phyloP scores from a whole-genome alignment of 1,140 invertebrate species.

The Centruroides vittatus region DNA sequence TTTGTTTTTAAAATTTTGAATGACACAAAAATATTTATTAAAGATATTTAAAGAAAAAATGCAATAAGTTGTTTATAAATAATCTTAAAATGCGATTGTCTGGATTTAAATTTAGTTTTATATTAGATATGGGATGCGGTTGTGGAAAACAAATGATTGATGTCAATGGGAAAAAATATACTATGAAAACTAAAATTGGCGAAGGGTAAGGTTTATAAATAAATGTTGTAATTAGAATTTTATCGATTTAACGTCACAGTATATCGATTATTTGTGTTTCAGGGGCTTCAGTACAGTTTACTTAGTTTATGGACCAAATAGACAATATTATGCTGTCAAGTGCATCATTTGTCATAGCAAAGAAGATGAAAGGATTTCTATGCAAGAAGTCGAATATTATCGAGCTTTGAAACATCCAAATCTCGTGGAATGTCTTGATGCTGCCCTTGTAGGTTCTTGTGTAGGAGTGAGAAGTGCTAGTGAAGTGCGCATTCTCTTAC shows the following conservation, averaged over 20 bases:
- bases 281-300: conserved; percentile 74
- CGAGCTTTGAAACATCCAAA: conserved; percentile 54
- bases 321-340: conserved; percentile 58
- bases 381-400: conserved; percentile 60
- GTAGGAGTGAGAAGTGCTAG: conserved; percentile 28
- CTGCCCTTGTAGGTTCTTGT: conserved; percentile 40
- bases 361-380: conserved; percentile 57
- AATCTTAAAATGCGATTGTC: conserved; percentile 37
- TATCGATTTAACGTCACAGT: conserved; percentile 9
- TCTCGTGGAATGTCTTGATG: conserved; percentile 59
- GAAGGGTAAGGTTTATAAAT: conserved; percentile 46
- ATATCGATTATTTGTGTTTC: conserved; percentile 23
- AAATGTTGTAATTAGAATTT: background rate
- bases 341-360: conserved; percentile 61
- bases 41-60: too few species aligned
- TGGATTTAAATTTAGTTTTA: background rate
- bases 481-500: conserved; percentile 58
- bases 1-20: too few species aligned
- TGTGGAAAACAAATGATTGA: conserved; percentile 56
- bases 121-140: conserved; percentile 52
- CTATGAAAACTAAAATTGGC: conserved; percentile 51
- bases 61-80: too few species aligned
- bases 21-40: too few species aligned
- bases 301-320: conserved; percentile 48
- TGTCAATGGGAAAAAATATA: conserved; percentile 53